phyloP scores from a whole-genome alignment of 2,888 invertebrate genomes.

The Tanypteryx hageni region DNA sequence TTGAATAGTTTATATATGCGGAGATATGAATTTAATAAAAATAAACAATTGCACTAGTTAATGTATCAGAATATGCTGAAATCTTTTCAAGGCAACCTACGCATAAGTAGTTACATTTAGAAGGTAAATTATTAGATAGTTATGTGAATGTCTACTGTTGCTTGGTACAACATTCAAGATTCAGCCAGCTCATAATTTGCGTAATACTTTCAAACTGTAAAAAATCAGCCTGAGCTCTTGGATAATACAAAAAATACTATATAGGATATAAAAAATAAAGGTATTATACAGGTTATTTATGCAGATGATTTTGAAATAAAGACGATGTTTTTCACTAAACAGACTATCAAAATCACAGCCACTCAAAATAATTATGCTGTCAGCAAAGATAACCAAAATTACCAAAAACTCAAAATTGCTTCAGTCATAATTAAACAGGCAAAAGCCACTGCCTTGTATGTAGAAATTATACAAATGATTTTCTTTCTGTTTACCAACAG shows the following conservation, averaged over 20 bases:
- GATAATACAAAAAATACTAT: too few species aligned
- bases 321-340: slow-evolving; percentile 30
- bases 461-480: slow-evolving; percentile 20
- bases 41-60: slow-evolving; percentile 54
- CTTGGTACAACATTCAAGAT: too few species aligned
- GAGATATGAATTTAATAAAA: slow-evolving; percentile 53
- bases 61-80: slow-evolving; percentile 40
- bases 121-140: slow-evolving; percentile 40
- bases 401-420: slow-evolving; percentile 22
- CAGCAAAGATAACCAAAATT: slow-evolving; percentile 53
- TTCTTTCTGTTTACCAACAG: too few species aligned
- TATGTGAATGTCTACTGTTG: slow-evolving; percentile 40
- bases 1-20: slow-evolving; percentile 51
- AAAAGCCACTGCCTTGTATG: not conserved
- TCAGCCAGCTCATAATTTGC: too few species aligned
- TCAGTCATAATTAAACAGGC: slow-evolving; percentile 2
- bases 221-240: too few species aligned
- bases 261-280: too few species aligned
- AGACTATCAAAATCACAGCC: slow-evolving; percentile 54
- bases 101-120: slow-evolving; percentile 18
- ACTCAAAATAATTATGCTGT: slow-evolving; percentile 34
- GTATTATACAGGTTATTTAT: too few species aligned
- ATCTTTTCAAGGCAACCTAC: slow-evolving; percentile 50
- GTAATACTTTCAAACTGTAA: too few species aligned
- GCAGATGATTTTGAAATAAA: too few species aligned